Evolutionary conservation across 2,888 invertebrate genomes (phyloP), one percentile per base, ranked within the genome.

Genomic region (Amphipoea oculea): DNA sequence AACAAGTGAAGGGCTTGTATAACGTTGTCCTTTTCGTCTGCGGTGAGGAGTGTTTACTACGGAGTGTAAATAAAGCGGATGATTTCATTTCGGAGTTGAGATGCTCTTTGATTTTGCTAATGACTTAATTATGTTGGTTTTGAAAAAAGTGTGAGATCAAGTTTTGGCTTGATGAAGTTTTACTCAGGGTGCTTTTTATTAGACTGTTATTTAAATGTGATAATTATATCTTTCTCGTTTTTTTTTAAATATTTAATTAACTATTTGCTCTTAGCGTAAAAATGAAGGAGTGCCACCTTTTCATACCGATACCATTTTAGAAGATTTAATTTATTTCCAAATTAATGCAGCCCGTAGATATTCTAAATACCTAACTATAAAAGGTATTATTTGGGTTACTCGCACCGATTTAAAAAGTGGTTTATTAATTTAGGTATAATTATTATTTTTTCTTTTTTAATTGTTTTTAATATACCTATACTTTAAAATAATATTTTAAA

Each of bases 51-150:
- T 95, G 95, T 95, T 94, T 95, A 94, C 95, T 92, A 92, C 86
- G 90, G 79, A 90, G 91, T 92, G 95, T 96, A 96, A 96, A 96
- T 96, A 95, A 94, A 94, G 88, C 91, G 93, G 91, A 93, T 96
- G 96, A 96, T 94, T 96, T 96, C 96, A 96, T 95, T 92, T 89
- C 88, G 90, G 92, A 91, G 93, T 92, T 86, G 92, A 92, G 93
- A 92, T 93, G 92, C 90, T 92, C 93, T 93, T 92, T 91, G 89
- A 90, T 90, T 91, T 90, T 78, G 88, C 86, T 94, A 94, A 95
- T 94, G 92, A 93, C 91, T 92, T 93, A 92, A 91, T 94, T 91
- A 93, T 91, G 79, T 91, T 78, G 75, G 81, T 82, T 83, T 87
- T 81, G 69, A 77, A 87, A 81, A 88, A 88, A 80, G 81, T 84